Percentiles rank a stretch among this genome's conserved stretches.
Conservation (phyloP, 2,888 invertebrate species). For the Drosophila mimica region DNA sequence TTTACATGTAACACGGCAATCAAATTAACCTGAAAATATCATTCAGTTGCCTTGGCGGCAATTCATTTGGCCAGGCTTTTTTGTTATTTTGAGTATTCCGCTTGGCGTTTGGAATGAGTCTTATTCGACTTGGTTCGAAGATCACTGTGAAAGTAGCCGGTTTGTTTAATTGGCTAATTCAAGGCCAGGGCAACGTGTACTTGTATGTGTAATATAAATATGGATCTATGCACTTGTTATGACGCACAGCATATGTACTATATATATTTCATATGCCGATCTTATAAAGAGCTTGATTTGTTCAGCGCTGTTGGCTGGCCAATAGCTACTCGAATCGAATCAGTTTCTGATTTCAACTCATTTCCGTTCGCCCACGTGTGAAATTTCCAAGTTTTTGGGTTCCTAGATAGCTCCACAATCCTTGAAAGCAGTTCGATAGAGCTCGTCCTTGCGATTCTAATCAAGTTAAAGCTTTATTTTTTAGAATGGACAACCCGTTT, state of each 20-base stretch:
- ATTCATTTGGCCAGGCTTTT: neutral
- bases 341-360: neutral
- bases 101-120: neutral
- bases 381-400: neutral
- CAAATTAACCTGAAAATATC: conserved; percentile 7
- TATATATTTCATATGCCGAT: neutral
- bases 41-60: neutral
- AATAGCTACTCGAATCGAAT: neutral
- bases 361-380: neutral
- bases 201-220: neutral
- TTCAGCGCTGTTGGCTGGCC: neutral
- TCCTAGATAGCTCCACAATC: neutral
- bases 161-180: neutral
- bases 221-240: neutral
- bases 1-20: conserved; percentile 13
- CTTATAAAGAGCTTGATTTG: neutral
- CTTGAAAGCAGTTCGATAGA: neutral
- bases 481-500: neutral
- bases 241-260: neutral
- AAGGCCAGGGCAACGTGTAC: neutral
- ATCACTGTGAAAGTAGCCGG: neutral
- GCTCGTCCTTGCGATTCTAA: neutral
- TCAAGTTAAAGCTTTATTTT: neutral
- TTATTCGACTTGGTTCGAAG: neutral
- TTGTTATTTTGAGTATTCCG: neutral